Evolutionary conservation across 1,140 invertebrate species (phyloP).

Genomic region (Yoshiicerus persimilis): DNA sequence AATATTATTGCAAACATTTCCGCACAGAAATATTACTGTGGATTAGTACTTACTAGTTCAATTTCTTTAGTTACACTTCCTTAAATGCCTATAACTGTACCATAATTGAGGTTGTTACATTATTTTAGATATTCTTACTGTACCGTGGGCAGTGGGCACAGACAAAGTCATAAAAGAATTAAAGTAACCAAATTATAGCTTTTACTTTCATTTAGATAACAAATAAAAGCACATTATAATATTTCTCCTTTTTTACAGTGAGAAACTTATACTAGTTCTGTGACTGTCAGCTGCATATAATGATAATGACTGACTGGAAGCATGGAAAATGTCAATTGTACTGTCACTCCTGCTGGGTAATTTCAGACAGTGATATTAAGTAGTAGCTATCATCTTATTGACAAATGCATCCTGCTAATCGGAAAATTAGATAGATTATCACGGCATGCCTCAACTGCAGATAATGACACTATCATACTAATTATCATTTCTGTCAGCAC

Average conservation of each 20-base stretch:
- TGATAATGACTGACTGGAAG: background rate
- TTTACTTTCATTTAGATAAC: background rate
- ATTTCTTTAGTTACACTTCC: too few relatives aligned
- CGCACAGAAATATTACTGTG: background rate
- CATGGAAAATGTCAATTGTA: background rate
- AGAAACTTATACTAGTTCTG: background rate
- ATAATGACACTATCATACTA: too few relatives aligned
- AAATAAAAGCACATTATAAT: background rate
- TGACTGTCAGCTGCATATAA: background rate
- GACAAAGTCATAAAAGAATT: background rate
- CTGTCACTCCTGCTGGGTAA: background rate
- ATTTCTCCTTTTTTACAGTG: background rate
- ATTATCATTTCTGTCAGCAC: too few relatives aligned
- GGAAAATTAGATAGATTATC: background rate
- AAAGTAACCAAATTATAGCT: background rate
- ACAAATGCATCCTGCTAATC: background rate
- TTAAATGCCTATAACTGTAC: too few relatives aligned
- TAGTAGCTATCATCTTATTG: background rate
- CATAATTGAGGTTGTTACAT: too few relatives aligned
- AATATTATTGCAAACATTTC: background rate
- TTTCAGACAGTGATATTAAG: background rate
- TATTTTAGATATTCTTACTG: background rate
- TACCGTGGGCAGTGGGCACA: background rate
- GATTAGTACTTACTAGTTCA: background rate
- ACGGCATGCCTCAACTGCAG: too few relatives aligned